Conservation (phyloP, 2,113 vertebrate species). For the human region DNA sequence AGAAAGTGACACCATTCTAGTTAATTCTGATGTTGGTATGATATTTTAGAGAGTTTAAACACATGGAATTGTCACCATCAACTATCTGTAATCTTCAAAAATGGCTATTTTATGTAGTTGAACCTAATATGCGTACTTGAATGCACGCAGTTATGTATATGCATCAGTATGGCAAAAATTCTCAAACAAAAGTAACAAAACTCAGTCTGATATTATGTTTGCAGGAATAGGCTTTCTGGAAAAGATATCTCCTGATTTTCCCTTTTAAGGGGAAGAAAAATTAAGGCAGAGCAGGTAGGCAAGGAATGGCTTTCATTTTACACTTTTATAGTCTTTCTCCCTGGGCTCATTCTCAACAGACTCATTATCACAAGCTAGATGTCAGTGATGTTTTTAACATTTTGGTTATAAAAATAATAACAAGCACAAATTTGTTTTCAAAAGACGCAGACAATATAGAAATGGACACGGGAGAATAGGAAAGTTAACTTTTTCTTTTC, state of each 20-base stretch:
- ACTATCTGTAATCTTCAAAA: background rate
- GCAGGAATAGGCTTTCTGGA: background rate
- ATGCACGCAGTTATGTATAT: background rate
- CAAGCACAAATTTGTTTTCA: background rate
- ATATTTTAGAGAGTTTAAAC: background rate
- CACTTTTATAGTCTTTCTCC: background rate
- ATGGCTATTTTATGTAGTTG: background rate
- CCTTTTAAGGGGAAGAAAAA: constrained; percentile 11
- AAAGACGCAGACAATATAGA: constrained; percentile 25
- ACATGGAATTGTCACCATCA: background rate
- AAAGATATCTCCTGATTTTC: background rate
- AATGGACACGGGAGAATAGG: background rate
- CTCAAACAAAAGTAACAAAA: background rate
- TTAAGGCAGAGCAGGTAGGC: background rate
- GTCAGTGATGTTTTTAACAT: constrained; percentile 24
- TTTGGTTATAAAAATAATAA: constrained; percentile 16
- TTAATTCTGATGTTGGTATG: background rate
- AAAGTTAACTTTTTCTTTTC: background rate
- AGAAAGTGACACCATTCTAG: background rate
- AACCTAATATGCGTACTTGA: background rate
- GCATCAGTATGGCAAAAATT: background rate
- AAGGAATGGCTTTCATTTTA: background rate
- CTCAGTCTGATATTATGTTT: background rate
- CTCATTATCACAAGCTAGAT: constrained; percentile 21
- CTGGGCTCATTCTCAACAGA: background rate